Base-by-base conservation (phyloP, 2,113 vertebrate species). In the Pelecanus crispus region DNA sequence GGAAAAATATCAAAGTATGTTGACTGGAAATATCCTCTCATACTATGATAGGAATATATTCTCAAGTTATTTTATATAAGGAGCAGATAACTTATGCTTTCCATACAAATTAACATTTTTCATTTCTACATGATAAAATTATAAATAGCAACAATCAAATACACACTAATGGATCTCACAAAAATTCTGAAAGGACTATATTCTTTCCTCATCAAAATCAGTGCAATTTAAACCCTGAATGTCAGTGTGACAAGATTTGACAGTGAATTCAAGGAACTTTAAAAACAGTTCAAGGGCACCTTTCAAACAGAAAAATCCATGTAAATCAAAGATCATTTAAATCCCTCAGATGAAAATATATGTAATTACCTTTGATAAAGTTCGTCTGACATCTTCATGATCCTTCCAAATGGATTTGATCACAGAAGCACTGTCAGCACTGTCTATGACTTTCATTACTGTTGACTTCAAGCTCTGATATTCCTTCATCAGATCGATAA, bases 401-500 rank as follows among this genome's bases (percentile, higher is more conserved):
- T 98, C 99, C 80, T 99, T 99, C 81, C 99, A 98, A 59, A 98
- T 95, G 3, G 97, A 98, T 96, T 98, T 99, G 95, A 97, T 97
- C 45, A 96, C 95, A 82, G 98, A 97, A 40, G 98, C 96, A 52
- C 89, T 97, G 89, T 95, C 98, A 79, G 98, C 98, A 61, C 94
- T 98, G 49, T 99, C 99, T 91, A 99, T 91, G 24, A 98, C 95
- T 94, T 98, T 98, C 47, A 71, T 96, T 75, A 99, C 96, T 50
- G 95, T 62, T 24, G 98, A 98, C 95, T 98, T 99, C 85, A 98
- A 95, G 65, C 95, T 98, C 88, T 99, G 98, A 94, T 99, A 99
- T 45, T 98, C 98, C 83, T 98, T 98, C 86, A 99, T 98, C 62
- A 99, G 97, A 68, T 99, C 98, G 0, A 99, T 98, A 74, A 99